Conservation (phyloP, 2,797 vertebrate genomes). For the Remorina albescens region DNA sequence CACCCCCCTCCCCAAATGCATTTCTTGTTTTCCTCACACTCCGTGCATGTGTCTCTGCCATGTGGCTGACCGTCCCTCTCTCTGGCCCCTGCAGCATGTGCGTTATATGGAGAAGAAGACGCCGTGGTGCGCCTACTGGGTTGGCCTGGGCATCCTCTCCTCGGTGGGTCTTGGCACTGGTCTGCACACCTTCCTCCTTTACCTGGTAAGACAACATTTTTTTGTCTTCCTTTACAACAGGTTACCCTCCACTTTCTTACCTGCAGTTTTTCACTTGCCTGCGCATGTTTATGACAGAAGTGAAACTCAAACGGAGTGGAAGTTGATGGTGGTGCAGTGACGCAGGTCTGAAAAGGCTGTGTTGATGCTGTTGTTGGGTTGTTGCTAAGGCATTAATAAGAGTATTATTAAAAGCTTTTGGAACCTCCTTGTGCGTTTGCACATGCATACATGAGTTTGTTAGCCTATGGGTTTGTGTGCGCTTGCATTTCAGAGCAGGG, state of each 20-base stretch:
- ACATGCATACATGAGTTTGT: conserved; percentile 41
- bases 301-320: conserved; percentile 36
- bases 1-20: conserved; percentile 5
- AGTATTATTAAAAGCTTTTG: conserved; percentile 41
- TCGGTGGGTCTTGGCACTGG: conserved; percentile 91
- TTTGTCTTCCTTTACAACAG: conserved; percentile 23
- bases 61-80: conserved; percentile 80
- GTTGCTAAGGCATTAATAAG: conserved; percentile 59
- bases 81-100: conserved; percentile 86
- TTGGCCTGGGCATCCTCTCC: conserved; percentile 91
- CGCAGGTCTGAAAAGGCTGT: conserved; percentile 67
- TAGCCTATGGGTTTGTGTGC: conserved; percentile 43
- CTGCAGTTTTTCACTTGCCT: conserved; percentile 52
- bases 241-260: conserved; percentile 16
- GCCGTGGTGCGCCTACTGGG: conserved; percentile 92
- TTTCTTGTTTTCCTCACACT: conserved; percentile 76
- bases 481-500: conserved; percentile 51
- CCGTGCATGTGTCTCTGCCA: conserved; percentile 77
- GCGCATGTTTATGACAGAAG: conserved; percentile 53
- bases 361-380: conserved; percentile 53
- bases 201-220: conserved; percentile 89
- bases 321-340: conserved; percentile 68
- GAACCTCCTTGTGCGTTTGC: conserved; percentile 41
- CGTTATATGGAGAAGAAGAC: conserved; percentile 88
- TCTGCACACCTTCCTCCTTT: conserved; percentile 92